Conservation (phyloP, 2,888 invertebrate genomes). For the Drepana falcataria region DNA sequence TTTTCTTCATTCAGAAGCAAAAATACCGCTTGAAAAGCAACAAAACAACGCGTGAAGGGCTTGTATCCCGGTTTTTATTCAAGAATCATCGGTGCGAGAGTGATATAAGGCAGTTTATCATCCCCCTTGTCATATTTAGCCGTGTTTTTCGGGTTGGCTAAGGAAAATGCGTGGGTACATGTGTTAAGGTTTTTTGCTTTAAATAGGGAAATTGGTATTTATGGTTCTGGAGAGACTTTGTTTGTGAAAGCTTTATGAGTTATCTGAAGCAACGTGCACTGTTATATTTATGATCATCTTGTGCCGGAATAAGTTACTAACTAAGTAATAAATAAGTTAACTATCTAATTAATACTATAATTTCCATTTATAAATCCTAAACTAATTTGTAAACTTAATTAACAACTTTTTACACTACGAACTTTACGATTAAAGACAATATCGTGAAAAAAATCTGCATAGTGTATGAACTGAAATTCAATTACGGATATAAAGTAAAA, state of each 20-base stretch:
- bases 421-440: too few relatives aligned
- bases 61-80: conserved; percentile 24
- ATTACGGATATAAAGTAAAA: too few relatives aligned
- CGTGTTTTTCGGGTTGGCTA: conserved; percentile 25
- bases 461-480: too few relatives aligned
- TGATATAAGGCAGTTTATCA: conserved; percentile 50
- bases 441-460: too few relatives aligned
- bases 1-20: background rate
- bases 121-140: conserved; percentile 43
- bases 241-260: background rate
- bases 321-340: too few relatives aligned
- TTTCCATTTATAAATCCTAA: too few relatives aligned
- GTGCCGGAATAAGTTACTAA: too few relatives aligned
- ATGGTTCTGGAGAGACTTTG: background rate
- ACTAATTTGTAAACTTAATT: too few relatives aligned
- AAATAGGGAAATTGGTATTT: background rate
- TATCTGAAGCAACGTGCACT: background rate
- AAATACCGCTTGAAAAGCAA: background rate
- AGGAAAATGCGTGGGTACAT: conserved; percentile 14
- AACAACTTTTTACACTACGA: too few relatives aligned
- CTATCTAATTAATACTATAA: too few relatives aligned
- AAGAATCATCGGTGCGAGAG: conserved; percentile 39
- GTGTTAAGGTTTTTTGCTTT: conserved; percentile 1
- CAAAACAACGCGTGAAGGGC: conserved; percentile 13
- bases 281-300: background rate